Percentiles rank a stretch among this genome's conserved stretches.
Conservation (phyloP, 2,888 invertebrate genomes). For the Acanthococcus lagerstroemiae region DNA sequence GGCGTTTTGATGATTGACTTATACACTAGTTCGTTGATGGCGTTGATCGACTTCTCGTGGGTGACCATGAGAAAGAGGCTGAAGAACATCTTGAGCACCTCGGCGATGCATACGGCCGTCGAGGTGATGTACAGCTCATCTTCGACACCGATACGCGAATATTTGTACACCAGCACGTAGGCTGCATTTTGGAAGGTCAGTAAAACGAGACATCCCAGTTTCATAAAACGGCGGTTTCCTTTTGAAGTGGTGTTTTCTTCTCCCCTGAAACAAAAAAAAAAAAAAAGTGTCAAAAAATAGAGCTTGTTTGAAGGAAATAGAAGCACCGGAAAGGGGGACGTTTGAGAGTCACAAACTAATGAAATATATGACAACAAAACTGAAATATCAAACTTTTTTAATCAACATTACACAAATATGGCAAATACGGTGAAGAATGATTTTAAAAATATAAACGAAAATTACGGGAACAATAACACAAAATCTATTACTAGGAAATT, state of each 20-base stretch:
- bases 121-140: conserved; percentile 68
- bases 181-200: conserved; percentile 94
- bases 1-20: conserved; percentile 70
- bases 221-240: too few species aligned
- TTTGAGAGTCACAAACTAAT: too few species aligned
- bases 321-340: too few species aligned
- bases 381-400: too few species aligned
- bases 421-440: too few species aligned
- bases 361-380: too few species aligned
- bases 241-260: too few species aligned
- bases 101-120: conserved; percentile 84
- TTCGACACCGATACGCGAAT: conserved; percentile 68
- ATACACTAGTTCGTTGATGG: conserved; percentile 55
- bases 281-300: neutral
- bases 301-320: neutral
- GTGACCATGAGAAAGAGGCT: conserved; percentile 69
- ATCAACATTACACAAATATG: too few species aligned
- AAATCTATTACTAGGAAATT: too few species aligned
- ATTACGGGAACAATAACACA: too few species aligned
- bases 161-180: conserved; percentile 90
- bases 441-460: too few species aligned
- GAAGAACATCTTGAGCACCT: conserved; percentile 73
- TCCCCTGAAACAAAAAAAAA: neutral
- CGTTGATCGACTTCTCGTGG: conserved; percentile 57
- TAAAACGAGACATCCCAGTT: conserved; percentile 60